Evolutionary conservation across 2,888 invertebrate species (phyloP).

Genomic region (Andricus curvator): DNA sequence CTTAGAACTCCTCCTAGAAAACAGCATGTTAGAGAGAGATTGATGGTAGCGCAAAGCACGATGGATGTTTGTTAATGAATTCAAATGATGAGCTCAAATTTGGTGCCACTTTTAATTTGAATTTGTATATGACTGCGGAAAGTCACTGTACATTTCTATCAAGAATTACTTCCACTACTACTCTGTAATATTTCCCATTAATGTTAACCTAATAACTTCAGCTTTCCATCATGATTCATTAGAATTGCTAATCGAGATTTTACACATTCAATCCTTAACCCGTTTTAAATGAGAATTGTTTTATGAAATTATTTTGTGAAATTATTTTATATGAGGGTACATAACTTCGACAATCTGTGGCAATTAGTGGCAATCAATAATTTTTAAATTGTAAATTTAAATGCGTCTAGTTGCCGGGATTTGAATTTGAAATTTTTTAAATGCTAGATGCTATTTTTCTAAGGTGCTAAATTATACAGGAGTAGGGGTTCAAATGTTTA

Average conservation of each 20-base stretch:
- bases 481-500: too few species aligned
- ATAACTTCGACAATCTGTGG: too few species aligned
- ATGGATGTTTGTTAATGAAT: constrained; percentile 25
- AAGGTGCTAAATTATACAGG: too few species aligned
- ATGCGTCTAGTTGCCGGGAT: too few species aligned
- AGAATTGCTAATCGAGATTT: constrained; percentile 2
- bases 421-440: too few species aligned
- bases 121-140: background rate
- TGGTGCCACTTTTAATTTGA: background rate
- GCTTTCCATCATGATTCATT: constrained; percentile 1
- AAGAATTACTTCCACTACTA: background rate
- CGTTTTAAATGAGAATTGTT: constrained; percentile 6
- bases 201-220: constrained; percentile 3
- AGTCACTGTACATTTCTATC: constrained; percentile 14
- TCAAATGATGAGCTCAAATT: constrained; percentile 1
- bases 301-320: background rate
- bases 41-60: constrained; percentile 35
- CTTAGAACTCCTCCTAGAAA: constrained; percentile 5
- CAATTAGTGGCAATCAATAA: too few species aligned
- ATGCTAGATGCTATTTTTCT: too few species aligned
- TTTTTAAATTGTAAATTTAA: too few species aligned
- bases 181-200: background rate
- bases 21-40: constrained; percentile 37
- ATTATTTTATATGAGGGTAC: too few species aligned
- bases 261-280: constrained; percentile 17